Conservation (phyloP, 2,113 vertebrate species). For the Chionodraco myersi region DNA sequence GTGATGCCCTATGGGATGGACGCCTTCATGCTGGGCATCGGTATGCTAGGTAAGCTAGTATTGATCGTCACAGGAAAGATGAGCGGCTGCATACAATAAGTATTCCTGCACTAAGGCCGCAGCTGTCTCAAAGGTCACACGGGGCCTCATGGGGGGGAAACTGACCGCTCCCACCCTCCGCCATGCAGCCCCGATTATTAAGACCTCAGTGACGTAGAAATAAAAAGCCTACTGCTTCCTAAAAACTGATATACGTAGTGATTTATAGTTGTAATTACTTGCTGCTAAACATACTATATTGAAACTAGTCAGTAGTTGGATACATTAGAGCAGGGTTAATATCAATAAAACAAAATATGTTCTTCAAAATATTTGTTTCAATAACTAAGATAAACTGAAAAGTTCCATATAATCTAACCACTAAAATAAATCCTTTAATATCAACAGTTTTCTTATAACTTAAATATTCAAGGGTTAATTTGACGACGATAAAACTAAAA, state of each 20-base stretch:
- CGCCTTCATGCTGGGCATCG: constrained; percentile 99
- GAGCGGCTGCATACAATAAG: constrained; percentile 6
- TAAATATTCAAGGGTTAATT: too few species aligned
- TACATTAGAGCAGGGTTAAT: background rate
- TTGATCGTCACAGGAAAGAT: constrained; percentile 63
- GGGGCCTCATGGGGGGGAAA: constrained; percentile 7
- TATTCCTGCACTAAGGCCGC: constrained; percentile 8
- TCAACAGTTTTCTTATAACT: too few species aligned
- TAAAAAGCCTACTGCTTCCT: background rate
- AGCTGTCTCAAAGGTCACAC: constrained; percentile 57
- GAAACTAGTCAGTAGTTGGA: background rate
- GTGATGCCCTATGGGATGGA: constrained; percentile 99
- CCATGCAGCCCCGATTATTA: background rate
- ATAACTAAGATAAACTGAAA: too few species aligned
- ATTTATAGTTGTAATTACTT: background rate
- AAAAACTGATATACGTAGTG: background rate
- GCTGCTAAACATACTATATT: background rate
- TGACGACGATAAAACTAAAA: too few species aligned
- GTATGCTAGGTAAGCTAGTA: constrained; percentile 95
- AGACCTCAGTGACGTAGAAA: background rate
- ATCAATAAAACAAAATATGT: too few species aligned
- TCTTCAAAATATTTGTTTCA: too few species aligned
- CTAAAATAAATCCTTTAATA: too few species aligned
- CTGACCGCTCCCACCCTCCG: constrained; percentile 39
- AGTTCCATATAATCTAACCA: too few species aligned